Conservation (phyloP, 2,888 invertebrate genomes). For the Oxycera nigricornis region DNA sequence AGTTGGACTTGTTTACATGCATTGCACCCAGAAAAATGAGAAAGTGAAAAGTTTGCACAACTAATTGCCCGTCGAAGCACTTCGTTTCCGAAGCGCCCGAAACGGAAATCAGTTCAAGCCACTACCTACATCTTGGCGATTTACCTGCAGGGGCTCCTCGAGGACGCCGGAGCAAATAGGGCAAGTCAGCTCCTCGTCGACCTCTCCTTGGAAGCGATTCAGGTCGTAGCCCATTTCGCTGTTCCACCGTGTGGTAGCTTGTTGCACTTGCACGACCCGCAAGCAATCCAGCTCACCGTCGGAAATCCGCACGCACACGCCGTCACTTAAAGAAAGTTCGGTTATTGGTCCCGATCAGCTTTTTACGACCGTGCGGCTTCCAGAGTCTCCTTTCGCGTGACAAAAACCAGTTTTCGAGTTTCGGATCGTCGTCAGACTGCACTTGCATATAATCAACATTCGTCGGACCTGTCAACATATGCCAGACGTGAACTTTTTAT, state of each 20-base stretch:
- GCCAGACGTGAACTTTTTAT: conserved; percentile 30
- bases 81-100: no score
- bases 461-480: conserved; percentile 19
- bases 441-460: conserved; percentile 7
- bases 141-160: conserved; percentile 93
- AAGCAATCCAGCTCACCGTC: not conserved
- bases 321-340: not conserved
- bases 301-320: not conserved
- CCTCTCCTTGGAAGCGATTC: conserved; percentile 91
- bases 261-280: conserved; percentile 8
- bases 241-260: conserved; percentile 4
- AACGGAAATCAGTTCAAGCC: no score
- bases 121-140: conserved; percentile 47
- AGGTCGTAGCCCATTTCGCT: conserved; percentile 90
- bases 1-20: not conserved
- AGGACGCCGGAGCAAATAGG: conserved; percentile 95
- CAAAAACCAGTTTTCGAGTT: conserved; percentile 33
- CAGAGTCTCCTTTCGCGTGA: not conserved
- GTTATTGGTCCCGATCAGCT: conserved; percentile 4
- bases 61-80: not conserved
- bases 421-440: not conserved
- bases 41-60: not conserved
- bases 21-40: no score
- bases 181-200: conserved; percentile 96
- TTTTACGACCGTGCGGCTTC: conserved; percentile 8